Evolutionary conservation across 1,140 invertebrate species (phyloP), one percentile per base, ranked within the genome.

Genomic region (Parasteatoda tepidariorum): DNA sequence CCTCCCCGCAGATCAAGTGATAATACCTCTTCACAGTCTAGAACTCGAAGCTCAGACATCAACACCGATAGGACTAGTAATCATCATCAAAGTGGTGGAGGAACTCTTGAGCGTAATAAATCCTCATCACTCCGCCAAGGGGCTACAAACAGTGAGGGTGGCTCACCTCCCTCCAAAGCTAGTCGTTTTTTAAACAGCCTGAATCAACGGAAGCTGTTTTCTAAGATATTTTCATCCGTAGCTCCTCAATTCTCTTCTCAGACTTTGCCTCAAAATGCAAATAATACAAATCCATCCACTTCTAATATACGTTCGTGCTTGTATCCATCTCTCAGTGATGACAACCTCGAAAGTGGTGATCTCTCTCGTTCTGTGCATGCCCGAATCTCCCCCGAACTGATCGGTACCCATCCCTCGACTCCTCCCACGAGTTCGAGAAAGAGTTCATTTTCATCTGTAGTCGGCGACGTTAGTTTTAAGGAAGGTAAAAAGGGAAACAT

Each of bases 201-300:
- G 18, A 83, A 83, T 26, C 81, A 83, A 59, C 57, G 70, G n/a
- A 66, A 67, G 30, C 38, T 85, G 54, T 83, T 85, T 34, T 75
- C 84, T 7, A 85, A 85, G 30, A 31, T 85, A 28, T 82, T 85
- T 55, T 82, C 84, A 2, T 74, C 59, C 33, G 81, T 85, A 33
- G 79, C 70, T n/a, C 84, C 84, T 26, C 83, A 84, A 28, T 68
- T 84, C 54, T 74, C 71, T 9, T 68, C 75, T 59, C 84, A 84
- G 33, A 84, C 84, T 30, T 33, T 75, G 3, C 84, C 84, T 0
- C 78, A 66, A 41, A 66, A 59, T 41, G 38, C 70, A 66, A 55
- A 22, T 74, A 31, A 66, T 18, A 33, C 41, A 0, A 73, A 66
- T 73, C 68, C 68, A 55, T 73, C 81, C 68, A 66, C 81, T 7